phyloP scores from a whole-genome alignment of 2,113 vertebrate genomes.

The Orientallactaga bullata region DNA sequence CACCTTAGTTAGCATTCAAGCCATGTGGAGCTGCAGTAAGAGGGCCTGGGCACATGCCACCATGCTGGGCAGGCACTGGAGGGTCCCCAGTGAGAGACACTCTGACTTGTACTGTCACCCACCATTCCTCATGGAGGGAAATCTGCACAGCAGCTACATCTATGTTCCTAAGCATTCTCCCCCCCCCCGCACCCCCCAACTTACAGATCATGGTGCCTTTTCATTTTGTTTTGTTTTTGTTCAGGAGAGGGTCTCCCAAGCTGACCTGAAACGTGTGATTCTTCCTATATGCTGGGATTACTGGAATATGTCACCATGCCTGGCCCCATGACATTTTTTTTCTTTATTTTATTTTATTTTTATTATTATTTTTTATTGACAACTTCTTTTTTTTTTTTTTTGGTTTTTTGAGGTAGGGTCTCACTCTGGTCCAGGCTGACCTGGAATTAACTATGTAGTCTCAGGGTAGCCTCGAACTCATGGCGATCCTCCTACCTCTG shows the following conservation, averaged over 20 bases:
- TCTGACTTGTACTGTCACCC: background rate
- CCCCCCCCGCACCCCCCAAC: background rate
- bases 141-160: background rate
- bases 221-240: background rate
- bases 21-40: background rate
- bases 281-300: background rate
- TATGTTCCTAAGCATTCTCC: background rate
- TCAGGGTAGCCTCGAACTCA: too few relatives aligned
- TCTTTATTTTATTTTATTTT: too few relatives aligned
- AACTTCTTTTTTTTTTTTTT: too few relatives aligned
- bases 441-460: too few relatives aligned
- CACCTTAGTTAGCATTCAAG: background rate
- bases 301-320: background rate
- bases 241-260: background rate
- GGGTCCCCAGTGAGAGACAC: background rate
- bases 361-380: too few relatives aligned
- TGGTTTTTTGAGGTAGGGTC: too few relatives aligned
- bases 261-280: background rate
- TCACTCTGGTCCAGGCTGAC: too few relatives aligned
- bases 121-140: background rate
- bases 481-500: too few relatives aligned
- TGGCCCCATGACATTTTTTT: too few relatives aligned
- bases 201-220: background rate
- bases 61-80: accelerated
- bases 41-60: accelerated